A percentile compares a stretch with the other conserved stretches of the same genome.
Conservation (phyloP, 2,888 invertebrate genomes). For the Cosmia pyralina region DNA sequence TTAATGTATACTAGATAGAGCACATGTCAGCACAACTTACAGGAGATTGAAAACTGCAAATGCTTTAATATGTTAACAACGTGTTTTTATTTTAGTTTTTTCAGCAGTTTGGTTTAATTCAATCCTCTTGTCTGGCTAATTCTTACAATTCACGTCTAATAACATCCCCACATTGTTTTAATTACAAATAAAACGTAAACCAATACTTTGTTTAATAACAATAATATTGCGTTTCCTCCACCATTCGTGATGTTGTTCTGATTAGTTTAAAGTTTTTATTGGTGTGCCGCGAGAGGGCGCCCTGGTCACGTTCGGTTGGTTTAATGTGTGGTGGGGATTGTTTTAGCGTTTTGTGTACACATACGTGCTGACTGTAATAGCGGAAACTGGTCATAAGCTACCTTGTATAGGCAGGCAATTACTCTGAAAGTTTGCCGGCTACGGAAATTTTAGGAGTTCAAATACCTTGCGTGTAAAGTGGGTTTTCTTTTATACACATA, state of each 20-base stretch:
- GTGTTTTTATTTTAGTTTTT: neutral
- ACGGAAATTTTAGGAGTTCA: slow-evolving; percentile 49
- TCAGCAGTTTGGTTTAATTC: neutral
- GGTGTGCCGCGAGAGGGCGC: slow-evolving; percentile 60
- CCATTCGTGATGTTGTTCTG: slow-evolving; percentile 70
- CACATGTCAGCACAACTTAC: neutral
- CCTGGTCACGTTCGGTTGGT: slow-evolving; percentile 71
- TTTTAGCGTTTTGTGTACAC: slow-evolving; percentile 64
- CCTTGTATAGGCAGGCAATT: slow-evolving; percentile 63
- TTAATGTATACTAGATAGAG: too few relatives aligned
- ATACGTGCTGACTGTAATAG: slow-evolving; percentile 67
- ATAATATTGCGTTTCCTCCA: slow-evolving; percentile 66
- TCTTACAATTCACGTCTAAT: neutral
- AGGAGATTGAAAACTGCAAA: neutral
- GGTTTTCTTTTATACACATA: neutral
- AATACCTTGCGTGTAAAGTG: slow-evolving; percentile 23
- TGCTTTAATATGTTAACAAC: neutral
- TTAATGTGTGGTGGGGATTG: slow-evolving; percentile 63
- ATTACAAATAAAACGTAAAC: slow-evolving; percentile 48
- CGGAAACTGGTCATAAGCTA: slow-evolving; percentile 69
- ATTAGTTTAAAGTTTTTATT: slow-evolving; percentile 72
- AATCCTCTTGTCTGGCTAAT: neutral
- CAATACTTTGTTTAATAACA: slow-evolving; percentile 64
- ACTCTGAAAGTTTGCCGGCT: slow-evolving; percentile 46
- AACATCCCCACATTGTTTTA: slow-evolving; percentile 35